Evolutionary conservation across 2,113 vertebrate species (phyloP).

Genomic region (Gymnogyps californianus): DNA sequence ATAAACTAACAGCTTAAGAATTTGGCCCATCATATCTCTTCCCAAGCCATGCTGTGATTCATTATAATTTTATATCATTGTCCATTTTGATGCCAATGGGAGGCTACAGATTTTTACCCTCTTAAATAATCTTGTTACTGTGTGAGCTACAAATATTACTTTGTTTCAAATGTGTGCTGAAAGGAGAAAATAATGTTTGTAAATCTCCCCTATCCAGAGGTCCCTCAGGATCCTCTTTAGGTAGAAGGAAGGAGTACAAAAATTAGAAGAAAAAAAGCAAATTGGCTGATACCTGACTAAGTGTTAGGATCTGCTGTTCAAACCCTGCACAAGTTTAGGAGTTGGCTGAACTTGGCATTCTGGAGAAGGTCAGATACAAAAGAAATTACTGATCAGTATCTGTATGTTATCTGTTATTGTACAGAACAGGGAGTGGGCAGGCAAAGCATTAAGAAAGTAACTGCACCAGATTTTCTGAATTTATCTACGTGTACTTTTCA

Average conservation of each 20-base stretch:
- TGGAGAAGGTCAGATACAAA: background rate
- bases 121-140: slow-evolving; percentile 16
- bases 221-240: background rate
- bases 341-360: background rate
- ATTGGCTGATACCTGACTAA: background rate
- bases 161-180: background rate
- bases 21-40: background rate
- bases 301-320: background rate
- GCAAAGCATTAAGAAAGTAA: background rate
- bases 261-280: background rate
- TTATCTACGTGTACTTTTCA: background rate
- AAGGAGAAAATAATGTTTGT: background rate
- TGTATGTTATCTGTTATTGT: background rate
- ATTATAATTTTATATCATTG: slow-evolving; percentile 3
- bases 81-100: slow-evolving; percentile 14
- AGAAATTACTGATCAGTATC: background rate
- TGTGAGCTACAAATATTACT: background rate
- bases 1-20: slow-evolving; percentile 38
- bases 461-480: background rate
- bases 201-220: background rate
- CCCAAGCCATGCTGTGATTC: slow-evolving; percentile 19
- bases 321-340: background rate
- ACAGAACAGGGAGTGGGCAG: background rate
- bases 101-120: slow-evolving; percentile 25
- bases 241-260: background rate